phyloP scores from a whole-genome alignment of 2,113 vertebrate genomes.

The Microtus pennsylvanicus region DNA sequence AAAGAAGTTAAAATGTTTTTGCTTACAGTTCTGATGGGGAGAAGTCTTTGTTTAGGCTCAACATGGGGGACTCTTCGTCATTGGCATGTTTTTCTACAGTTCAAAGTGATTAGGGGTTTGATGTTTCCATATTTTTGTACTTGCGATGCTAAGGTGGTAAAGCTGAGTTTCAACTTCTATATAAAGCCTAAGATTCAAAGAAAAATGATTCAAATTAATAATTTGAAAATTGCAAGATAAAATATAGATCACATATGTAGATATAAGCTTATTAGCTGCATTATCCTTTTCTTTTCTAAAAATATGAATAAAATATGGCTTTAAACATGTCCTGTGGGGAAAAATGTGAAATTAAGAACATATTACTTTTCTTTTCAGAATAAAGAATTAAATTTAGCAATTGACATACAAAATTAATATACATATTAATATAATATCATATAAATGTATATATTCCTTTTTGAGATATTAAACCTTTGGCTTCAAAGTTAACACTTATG shows the following conservation, averaged over 20 bases:
- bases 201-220: not conserved
- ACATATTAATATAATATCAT: not conserved
- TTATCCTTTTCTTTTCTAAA: not conserved
- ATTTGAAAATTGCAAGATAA: conserved; percentile 13
- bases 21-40: not conserved
- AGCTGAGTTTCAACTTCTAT: not conserved
- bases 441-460: not conserved
- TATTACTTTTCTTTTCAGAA: not conserved
- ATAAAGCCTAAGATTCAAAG: not conserved
- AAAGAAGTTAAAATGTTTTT: not conserved
- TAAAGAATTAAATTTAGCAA: not conserved
- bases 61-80: not conserved
- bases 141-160: not conserved
- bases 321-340: not conserved
- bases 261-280: not conserved
- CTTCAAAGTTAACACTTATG: too few relatives aligned
- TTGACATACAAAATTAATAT: not conserved
- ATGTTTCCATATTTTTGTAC: not conserved
- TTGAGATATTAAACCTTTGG: not conserved
- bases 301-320: not conserved
- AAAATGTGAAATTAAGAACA: not conserved
- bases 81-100: not conserved
- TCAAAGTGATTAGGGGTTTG: not conserved
- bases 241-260: not conserved
- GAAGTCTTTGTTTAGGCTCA: not conserved